These are phyloP conservation scores for Heteractis magnifica DNA, from an alignment of 92 coral and sea anemone genomes.

Conservation along the genomic window DNA sequence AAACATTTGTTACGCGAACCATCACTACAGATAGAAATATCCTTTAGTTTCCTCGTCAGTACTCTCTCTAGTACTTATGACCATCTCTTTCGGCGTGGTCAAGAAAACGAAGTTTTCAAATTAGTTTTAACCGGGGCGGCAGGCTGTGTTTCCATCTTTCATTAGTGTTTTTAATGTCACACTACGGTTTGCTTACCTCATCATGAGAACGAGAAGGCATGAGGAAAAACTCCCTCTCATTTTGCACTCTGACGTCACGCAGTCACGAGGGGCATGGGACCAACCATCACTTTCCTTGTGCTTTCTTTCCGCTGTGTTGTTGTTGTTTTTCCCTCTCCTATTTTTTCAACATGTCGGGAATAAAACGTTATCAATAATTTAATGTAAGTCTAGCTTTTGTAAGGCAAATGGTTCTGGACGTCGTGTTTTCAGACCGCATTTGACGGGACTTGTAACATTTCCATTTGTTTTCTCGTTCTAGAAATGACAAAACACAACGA, in stretches of 20 bases:
- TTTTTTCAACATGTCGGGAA: too few species aligned
- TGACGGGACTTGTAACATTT: conserved; percentile 19
- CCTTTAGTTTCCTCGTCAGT: not conserved
- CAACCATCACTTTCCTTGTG: not conserved
- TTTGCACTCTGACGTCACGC: not conserved
- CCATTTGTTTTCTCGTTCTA: conserved; percentile 42
- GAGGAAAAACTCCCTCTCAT: not conserved
- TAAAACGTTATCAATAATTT: too few species aligned
- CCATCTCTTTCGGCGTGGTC: not conserved
- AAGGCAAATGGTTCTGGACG: too few species aligned
- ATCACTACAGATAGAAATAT: too few species aligned
- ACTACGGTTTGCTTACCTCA: not conserved
- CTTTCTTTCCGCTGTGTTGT: not conserved
- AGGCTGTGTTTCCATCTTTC: conserved; percentile 33
- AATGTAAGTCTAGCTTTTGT: too few species aligned
- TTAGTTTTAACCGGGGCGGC: conserved; percentile 25
- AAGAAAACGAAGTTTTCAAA: not conserved
- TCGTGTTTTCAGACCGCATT: not conserved
- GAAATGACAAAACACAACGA: conserved; percentile 38
- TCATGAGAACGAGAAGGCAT: not conserved
- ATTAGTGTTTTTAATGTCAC: too few species aligned
- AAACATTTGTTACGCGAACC: not conserved
- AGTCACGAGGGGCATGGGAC: conserved; percentile 1
- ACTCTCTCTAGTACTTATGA: not conserved
- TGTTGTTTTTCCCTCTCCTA: too few species aligned